phyloP scores from a whole-genome alignment of 1,140 invertebrate genomes.

The Neoseiulus cucumeris region DNA sequence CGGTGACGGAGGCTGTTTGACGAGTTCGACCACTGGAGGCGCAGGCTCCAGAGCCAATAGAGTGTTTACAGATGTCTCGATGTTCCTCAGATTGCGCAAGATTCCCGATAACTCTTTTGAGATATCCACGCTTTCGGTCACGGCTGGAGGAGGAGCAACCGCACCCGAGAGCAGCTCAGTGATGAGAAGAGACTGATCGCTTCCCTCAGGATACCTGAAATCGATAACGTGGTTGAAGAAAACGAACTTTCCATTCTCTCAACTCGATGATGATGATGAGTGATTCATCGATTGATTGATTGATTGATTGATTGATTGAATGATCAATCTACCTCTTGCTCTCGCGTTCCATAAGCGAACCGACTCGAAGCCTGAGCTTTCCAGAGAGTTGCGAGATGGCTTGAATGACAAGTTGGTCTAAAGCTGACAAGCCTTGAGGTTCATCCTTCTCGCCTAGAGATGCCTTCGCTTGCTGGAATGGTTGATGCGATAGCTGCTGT shows the following conservation, averaged over 20 bases:
- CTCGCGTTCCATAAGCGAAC: conserved; percentile 23
- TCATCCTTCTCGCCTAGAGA: background rate
- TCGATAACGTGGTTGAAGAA: too few relatives aligned
- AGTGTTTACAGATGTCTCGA: background rate
- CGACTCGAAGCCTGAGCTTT: conserved; percentile 33
- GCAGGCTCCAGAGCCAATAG: background rate
- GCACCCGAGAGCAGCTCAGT: background rate
- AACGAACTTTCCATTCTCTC: too few relatives aligned
- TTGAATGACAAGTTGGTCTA: conserved; percentile 37
- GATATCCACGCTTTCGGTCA: background rate
- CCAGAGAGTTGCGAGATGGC: conserved; percentile 37
- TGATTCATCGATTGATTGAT: too few relatives aligned
- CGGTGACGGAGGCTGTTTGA: background rate
- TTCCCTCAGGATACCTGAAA: background rate
- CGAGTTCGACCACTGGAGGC: background rate
- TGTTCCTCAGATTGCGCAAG: background rate
- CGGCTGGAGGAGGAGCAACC: background rate
- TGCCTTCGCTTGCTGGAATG: background rate
- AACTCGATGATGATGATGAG: too few relatives aligned
- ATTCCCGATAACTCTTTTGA: conserved; percentile 1
- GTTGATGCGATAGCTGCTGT: background rate
- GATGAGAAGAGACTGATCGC: background rate
- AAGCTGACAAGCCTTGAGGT: conserved; percentile 19
- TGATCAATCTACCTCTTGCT: conserved; percentile 21
- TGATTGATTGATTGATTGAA: too few relatives aligned